Evolutionary conservation across 2,797 vertebrate species (phyloP).

Genomic region (Rallus crepitans): DNA sequence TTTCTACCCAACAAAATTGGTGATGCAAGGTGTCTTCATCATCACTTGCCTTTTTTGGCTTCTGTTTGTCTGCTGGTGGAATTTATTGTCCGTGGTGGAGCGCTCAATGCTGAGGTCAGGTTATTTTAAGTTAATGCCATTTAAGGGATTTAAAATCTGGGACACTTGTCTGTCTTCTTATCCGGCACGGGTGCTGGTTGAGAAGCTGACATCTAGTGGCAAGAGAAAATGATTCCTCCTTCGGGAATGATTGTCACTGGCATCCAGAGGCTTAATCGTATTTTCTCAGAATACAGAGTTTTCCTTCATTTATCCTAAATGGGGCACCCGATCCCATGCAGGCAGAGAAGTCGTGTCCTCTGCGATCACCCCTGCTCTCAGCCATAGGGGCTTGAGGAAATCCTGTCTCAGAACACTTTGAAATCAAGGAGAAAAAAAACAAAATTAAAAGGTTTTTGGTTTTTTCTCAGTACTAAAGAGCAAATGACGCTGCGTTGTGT

Average conservation of each 20-base stretch:
- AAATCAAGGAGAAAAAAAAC: not conserved
- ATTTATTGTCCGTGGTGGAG: conserved; percentile 70
- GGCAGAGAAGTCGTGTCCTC: not conserved
- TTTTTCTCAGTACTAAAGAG: not conserved
- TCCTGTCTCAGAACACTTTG: not conserved
- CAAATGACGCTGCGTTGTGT: not conserved
- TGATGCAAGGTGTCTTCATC: conserved; percentile 2
- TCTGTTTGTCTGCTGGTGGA: conserved; percentile 57
- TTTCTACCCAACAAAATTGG: not conserved
- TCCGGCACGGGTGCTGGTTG: not conserved
- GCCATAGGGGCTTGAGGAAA: not conserved
- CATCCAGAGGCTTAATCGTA: accelerated
- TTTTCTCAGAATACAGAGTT: accelerated
- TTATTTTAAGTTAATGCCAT: conserved; percentile 83
- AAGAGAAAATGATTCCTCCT: not conserved
- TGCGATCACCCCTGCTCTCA: not conserved
- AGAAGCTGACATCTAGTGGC: conserved; percentile 79
- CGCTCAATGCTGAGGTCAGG: conserved; percentile 68
- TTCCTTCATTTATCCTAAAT: not conserved
- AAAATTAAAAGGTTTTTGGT: not conserved
- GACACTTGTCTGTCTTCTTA: conserved; percentile 67
- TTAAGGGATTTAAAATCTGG: conserved; percentile 82
- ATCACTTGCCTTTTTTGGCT: conserved; percentile 67
- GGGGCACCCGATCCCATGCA: not conserved
- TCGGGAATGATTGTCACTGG: accelerated